phyloP scores from a whole-genome alignment of 2,113 vertebrate species.

The Speoplatyrhinus poulsoni region DNA sequence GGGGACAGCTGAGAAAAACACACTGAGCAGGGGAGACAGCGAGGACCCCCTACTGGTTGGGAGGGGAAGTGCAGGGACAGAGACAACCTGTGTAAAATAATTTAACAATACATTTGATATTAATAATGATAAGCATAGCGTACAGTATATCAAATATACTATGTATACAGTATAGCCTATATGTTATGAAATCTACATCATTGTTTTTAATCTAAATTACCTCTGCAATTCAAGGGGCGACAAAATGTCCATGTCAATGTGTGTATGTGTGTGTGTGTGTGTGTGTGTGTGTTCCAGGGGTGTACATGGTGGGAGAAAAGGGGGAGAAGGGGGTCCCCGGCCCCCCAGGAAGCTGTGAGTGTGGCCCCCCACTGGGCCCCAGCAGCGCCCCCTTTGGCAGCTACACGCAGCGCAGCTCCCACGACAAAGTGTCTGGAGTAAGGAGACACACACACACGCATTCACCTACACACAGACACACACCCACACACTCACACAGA shows the following conservation, averaged over 20 bases:
- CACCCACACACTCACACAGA: background rate
- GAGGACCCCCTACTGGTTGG: too few species aligned
- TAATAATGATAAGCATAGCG: too few species aligned
- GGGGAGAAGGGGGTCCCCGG: conserved; percentile 89
- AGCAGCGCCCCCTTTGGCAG: conserved; percentile 81
- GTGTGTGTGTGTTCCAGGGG: conserved; percentile 71
- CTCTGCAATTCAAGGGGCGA: too few species aligned
- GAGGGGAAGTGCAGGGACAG: too few species aligned
- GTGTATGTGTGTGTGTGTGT: conserved; percentile 6
- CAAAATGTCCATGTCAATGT: background rate
- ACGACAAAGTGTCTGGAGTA: conserved; percentile 84
- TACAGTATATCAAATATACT: too few species aligned
- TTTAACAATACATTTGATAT: too few species aligned
- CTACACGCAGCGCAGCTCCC: conserved; percentile 71
- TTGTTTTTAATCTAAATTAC: too few species aligned
- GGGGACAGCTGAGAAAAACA: too few species aligned
- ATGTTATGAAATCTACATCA: too few species aligned
- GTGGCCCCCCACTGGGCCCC: conserved; percentile 70
- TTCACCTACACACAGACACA: background rate
- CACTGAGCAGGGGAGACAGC: too few species aligned
- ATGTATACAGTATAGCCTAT: too few species aligned
- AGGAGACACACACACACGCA: conserved; percentile 36
- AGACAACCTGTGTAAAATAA: too few species aligned
- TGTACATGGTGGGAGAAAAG: conserved; percentile 87
- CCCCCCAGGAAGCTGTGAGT: conserved; percentile 85